Percentiles rank a stretch among this genome's conserved stretches.
Conservation (phyloP, 2,797 vertebrate species). For the Decapterus maruadsi region DNA sequence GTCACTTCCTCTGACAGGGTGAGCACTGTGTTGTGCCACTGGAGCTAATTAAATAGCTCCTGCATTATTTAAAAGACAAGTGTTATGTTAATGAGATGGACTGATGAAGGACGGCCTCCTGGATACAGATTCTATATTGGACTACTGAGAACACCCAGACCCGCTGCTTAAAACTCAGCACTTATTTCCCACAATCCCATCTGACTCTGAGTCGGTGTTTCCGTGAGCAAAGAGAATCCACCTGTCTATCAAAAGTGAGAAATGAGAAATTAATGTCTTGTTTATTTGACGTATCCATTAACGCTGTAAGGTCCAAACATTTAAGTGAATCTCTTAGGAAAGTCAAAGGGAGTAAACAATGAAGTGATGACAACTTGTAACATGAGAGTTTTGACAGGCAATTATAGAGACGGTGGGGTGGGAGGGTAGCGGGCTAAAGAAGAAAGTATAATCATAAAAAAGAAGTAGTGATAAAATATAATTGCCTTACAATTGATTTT, state of each 20-base stretch:
- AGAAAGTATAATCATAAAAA: conserved; percentile 15
- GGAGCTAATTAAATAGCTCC: conserved; percentile 70
- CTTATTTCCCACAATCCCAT: conserved; percentile 44
- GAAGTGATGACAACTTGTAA: conserved; percentile 8
- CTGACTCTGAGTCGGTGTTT: neutral
- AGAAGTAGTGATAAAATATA: conserved; percentile 41
- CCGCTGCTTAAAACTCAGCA: conserved; percentile 46
- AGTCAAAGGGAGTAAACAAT: conserved; percentile 1
- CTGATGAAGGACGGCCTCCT: conserved; percentile 46
- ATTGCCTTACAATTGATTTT: conserved; percentile 38
- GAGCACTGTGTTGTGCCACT: conserved; percentile 51
- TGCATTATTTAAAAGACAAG: conserved; percentile 73
- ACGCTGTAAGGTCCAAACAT: no score
- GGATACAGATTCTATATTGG: conserved; percentile 39
- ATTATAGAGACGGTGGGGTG: neutral
- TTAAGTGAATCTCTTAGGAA: conserved; percentile 8
- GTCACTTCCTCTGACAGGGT: neutral
- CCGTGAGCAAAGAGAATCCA: conserved; percentile 42
- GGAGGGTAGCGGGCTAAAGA: neutral
- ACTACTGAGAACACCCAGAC: conserved; percentile 35
- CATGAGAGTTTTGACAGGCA: conserved; percentile 35
- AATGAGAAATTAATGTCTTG: conserved; percentile 23
- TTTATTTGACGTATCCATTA: no score
- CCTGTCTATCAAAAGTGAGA: conserved; percentile 47
- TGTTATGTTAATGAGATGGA: conserved; percentile 60